A percentile compares a stretch with the other conserved stretches of the same genome.
Conservation (phyloP, 2,888 invertebrate species). For the Tachina lurida region DNA sequence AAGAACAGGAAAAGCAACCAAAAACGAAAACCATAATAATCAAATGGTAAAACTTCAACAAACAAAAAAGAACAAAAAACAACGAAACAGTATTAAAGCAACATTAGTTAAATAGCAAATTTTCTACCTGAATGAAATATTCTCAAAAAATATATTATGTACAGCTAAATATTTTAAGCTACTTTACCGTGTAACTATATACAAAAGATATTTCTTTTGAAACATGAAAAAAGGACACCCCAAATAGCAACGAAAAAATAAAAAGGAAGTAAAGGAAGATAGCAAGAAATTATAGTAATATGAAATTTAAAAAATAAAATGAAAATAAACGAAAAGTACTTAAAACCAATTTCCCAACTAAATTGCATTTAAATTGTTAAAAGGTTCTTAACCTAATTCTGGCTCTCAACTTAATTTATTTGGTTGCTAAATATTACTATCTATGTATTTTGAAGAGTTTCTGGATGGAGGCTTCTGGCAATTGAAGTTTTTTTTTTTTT, state of each 20-base stretch:
- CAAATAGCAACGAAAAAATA: neutral
- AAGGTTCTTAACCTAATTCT: constrained; percentile 67
- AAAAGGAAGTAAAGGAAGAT: constrained; percentile 28
- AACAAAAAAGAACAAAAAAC: neutral
- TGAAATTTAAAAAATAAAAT: constrained; percentile 1
- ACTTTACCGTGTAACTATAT: constrained; percentile 35
- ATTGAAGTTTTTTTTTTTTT: neutral
- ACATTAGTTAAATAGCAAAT: neutral
- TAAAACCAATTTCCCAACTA: constrained; percentile 68
- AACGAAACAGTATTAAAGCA: neutral
- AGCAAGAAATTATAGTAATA: neutral
- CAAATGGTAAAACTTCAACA: constrained; percentile 2
- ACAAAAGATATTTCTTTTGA: constrained; percentile 16
- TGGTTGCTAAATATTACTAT: neutral
- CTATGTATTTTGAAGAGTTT: constrained; percentile 7
- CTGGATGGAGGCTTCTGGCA: neutral
- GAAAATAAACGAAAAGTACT: constrained; percentile 54
- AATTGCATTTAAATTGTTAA: constrained; percentile 70
- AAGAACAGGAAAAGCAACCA: neutral
- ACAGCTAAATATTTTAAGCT: constrained; percentile 58
- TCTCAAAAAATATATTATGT: constrained; percentile 33
- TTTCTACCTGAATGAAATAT: constrained; percentile 13
- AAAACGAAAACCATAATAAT: neutral
- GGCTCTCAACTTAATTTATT: constrained; percentile 15
- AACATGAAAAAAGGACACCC: constrained; percentile 12